Conservation (phyloP, 1,140 invertebrate genomes). For the Bilobella aurantiaca region DNA sequence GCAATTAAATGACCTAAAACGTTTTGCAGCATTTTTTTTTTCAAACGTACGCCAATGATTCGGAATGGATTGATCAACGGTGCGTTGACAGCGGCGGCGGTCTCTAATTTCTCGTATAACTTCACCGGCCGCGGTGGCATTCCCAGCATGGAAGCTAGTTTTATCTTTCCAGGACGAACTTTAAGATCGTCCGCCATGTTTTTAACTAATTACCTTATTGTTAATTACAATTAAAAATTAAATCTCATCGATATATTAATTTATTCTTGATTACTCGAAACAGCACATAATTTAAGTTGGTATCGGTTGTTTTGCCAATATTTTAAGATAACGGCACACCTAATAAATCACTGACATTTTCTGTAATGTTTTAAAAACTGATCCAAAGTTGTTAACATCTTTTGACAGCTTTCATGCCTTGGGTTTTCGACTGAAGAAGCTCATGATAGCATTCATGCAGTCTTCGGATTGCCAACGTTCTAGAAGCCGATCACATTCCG, state of each 20-base stretch:
- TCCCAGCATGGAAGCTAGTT: neutral
- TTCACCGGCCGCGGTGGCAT: neutral
- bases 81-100: neutral
- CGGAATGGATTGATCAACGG: neutral
- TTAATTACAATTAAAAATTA: too few relatives aligned
- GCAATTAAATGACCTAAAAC: neutral
- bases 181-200: too few relatives aligned
- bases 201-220: too few relatives aligned
- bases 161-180: neutral
- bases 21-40: neutral
- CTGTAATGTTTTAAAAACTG: too few relatives aligned
- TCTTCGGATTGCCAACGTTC: constrained; percentile 53
- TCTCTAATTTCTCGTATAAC: neutral
- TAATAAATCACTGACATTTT: too few relatives aligned
- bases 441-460: constrained; percentile 49
- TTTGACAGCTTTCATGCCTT: constrained; percentile 25
- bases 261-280: too few relatives aligned
- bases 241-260: too few relatives aligned
- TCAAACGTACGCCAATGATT: neutral
- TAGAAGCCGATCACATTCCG: constrained; percentile 46
- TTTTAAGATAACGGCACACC: too few relatives aligned
- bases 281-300: too few relatives aligned
- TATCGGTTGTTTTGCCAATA: too few relatives aligned
- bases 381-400: too few relatives aligned
- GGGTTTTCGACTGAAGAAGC: constrained; percentile 42